phyloP scores from a whole-genome alignment of 1,140 invertebrate species.

The Eubasilissa regina region DNA sequence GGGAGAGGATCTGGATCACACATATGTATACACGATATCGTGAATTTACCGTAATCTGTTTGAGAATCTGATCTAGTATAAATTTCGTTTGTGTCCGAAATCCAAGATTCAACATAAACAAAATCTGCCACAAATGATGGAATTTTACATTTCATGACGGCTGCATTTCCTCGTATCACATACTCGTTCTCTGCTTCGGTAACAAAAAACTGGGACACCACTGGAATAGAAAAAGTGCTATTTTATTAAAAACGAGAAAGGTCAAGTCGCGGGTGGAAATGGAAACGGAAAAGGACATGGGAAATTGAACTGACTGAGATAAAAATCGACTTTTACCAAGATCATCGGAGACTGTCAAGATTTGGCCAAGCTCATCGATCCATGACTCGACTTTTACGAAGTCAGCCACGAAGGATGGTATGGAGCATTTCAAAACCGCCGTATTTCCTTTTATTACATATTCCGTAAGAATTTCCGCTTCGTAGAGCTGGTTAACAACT shows the following conservation, averaged over 20 bases:
- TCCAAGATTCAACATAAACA: constrained; percentile 89
- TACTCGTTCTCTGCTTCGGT: constrained; percentile 95
- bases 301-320: background rate
- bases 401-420: constrained; percentile 86
- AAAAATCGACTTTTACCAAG: constrained; percentile 71
- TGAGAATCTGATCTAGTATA: constrained; percentile 74
- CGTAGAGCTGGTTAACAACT: constrained; percentile 88
- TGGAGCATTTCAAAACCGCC: constrained; percentile 85
- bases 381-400: constrained; percentile 86
- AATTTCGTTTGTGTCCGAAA: constrained; percentile 82
- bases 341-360: constrained; percentile 74
- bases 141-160: constrained; percentile 94
- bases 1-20: constrained; percentile 44
- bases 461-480: constrained; percentile 84
- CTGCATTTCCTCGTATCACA: constrained; percentile 92
- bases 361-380: constrained; percentile 78
- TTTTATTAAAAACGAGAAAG: background rate
- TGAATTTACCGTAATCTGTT: constrained; percentile 71
- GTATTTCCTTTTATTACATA: constrained; percentile 88
- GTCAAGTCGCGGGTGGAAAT: background rate
- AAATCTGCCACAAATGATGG: constrained; percentile 95
- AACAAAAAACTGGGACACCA: constrained; percentile 90
- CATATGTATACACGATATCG: background rate
- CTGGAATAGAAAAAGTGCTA: constrained; percentile 71
- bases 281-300: background rate